These are phyloP conservation scores for Leptatherina wallacei DNA, from an alignment of 2,797 vertebrate genomes.

Conservation along the genomic window DNA sequence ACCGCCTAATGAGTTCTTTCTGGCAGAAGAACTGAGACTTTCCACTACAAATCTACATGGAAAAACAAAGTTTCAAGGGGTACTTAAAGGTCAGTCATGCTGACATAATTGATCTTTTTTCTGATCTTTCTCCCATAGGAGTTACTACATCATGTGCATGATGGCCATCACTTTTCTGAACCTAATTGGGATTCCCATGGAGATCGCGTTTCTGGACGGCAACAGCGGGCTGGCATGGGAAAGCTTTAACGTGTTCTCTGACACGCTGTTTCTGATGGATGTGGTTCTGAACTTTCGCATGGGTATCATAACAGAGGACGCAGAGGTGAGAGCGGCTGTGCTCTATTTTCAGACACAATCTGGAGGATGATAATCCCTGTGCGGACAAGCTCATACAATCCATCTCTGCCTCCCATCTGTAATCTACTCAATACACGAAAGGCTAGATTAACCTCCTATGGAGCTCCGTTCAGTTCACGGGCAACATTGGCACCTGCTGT, in stretches of 20 bases:
- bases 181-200: slow-evolving; percentile 86
- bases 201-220: slow-evolving; percentile 84
- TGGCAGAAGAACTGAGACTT: slow-evolving; percentile 28
- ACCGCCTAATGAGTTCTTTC: slow-evolving; percentile 32
- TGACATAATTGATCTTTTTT: slow-evolving; percentile 7
- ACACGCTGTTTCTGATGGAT: slow-evolving; percentile 84
- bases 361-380: slow-evolving; percentile 67
- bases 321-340: slow-evolving; percentile 76
- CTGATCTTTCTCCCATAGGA: slow-evolving; percentile 65
- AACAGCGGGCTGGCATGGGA: slow-evolving; percentile 80
- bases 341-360: slow-evolving; percentile 73
- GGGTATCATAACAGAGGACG: slow-evolving; percentile 83
- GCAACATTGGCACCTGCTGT: slow-evolving; percentile 61
- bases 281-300: slow-evolving; percentile 85
- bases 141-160: slow-evolving; percentile 86
- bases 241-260: slow-evolving; percentile 85
- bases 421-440: slow-evolving; percentile 72
- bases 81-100: neutral
- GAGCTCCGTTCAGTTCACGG: slow-evolving; percentile 34
- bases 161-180: slow-evolving; percentile 85
- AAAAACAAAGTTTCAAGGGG: slow-evolving; percentile 7
- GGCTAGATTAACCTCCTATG: slow-evolving; percentile 66
- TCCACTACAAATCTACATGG: slow-evolving; percentile 7
- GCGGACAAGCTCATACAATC: slow-evolving; percentile 60
- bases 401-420: slow-evolving; percentile 63